These are phyloP conservation scores for Lophius americanus DNA, from an alignment of 2,797 vertebrate genomes.

Conservation along the genomic window DNA sequence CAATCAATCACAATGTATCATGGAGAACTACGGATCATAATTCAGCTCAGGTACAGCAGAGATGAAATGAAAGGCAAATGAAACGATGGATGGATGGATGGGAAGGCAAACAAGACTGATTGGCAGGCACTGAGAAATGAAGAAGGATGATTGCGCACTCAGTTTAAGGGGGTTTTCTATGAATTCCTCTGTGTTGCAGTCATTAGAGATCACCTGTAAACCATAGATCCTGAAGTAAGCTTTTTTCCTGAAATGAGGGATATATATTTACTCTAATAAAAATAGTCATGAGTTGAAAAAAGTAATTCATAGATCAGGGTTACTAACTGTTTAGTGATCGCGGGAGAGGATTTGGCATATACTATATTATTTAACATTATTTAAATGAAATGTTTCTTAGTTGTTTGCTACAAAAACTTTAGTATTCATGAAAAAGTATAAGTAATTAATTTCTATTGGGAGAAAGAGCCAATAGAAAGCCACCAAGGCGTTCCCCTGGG, in stretches of 20 bases:
- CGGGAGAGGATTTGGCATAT: too few species aligned
- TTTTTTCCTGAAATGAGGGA: neutral
- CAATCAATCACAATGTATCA: conserved; percentile 73
- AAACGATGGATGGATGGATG: conserved; percentile 44
- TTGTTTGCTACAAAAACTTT: neutral
- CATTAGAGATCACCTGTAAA: conserved; percentile 29
- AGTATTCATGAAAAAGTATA: conserved; percentile 13
- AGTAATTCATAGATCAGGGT: too few species aligned
- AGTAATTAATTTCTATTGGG: conserved; percentile 48
- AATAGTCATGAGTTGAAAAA: neutral
- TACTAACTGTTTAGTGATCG: too few species aligned
- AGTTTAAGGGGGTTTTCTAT: conserved; percentile 24
- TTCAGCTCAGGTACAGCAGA: conserved; percentile 64
- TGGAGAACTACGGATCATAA: conserved; percentile 59
- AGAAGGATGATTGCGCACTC: conserved; percentile 49
- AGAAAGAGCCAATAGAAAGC: conserved; percentile 11
- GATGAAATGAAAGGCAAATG: conserved; percentile 45
- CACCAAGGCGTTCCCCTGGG: conserved; percentile 16
- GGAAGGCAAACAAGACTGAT: conserved; percentile 50
- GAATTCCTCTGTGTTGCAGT: conserved; percentile 32
- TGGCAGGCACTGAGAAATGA: conserved; percentile 29
- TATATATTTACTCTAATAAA: too few species aligned
- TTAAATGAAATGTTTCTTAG: neutral
- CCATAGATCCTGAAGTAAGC: neutral
- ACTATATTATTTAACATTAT: neutral